phyloP scores from a whole-genome alignment of 2,113 vertebrate species.

The Ameiurus melas region DNA sequence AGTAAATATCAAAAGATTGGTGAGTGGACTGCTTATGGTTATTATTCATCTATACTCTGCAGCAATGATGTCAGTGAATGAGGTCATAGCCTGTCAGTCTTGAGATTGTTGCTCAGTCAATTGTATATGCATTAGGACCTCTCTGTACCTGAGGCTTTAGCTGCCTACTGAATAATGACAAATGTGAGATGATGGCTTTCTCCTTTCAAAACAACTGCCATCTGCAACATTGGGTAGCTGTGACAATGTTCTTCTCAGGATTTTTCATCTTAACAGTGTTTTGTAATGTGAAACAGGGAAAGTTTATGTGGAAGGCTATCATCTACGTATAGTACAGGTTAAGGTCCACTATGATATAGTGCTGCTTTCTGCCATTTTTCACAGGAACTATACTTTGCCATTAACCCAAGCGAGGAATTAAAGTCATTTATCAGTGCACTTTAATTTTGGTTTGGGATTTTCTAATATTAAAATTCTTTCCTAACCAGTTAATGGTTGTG shows the following conservation, averaged over 20 bases:
- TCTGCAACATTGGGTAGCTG: background rate
- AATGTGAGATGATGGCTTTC: conserved; percentile 38
- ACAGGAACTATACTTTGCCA: background rate
- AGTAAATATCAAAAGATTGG: background rate
- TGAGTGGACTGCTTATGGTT: background rate
- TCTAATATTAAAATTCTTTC: background rate
- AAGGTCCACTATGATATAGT: background rate
- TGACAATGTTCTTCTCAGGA: background rate
- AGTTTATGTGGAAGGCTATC: background rate
- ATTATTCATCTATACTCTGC: background rate
- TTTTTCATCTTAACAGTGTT: background rate
- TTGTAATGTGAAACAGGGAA: background rate
- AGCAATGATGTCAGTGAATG: conserved; percentile 7
- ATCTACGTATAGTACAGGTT: background rate
- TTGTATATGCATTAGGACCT: background rate
- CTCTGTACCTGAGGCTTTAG: conserved; percentile 34
- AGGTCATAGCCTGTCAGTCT: background rate
- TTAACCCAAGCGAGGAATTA: background rate
- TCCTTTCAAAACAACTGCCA: conserved; percentile 1
- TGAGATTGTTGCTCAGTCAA: background rate
- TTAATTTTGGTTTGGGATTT: background rate
- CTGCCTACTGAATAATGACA: conserved; percentile 35
- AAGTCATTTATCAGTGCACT: background rate
- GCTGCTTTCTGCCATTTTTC: background rate
- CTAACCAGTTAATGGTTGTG: background rate